Base-by-base conservation (phyloP, 2,797 vertebrate species). In the Nyctalus aviator region DNA sequence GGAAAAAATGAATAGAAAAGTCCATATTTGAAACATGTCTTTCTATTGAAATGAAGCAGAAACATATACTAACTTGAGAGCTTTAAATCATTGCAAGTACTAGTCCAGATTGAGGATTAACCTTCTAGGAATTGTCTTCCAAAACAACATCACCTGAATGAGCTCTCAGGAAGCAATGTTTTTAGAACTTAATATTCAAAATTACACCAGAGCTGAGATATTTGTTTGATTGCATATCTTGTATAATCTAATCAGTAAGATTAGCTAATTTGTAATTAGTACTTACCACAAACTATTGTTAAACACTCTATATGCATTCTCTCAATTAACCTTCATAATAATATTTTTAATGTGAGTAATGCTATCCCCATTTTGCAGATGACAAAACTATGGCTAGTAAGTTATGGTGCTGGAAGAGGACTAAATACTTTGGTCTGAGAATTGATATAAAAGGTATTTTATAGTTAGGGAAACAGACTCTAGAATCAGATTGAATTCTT, bases 121-220 rank as follows among this genome's bases (percentile, higher is more conserved):
- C 10, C 2, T 89, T 85, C 10, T 13, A 90, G 27, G 57, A 68
- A 85, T 5, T 12, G 1, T 55, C 18, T 88, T 41, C 2, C 8
- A 68, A 84, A 68, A 69, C 57, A 48, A 64, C 66, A 73, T 30
- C 10, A 71, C 17, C 20, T 53, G 14, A 25, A 64, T 75, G 44
- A 5, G 13, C 88, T 91, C 9, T 64, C 27, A 62, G 9, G 3
- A 88, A 79, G 35, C 79, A 64, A 83, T 27, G 32, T 44, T 81
- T 84, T 95, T 14, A 81, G 72, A 88, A 84, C 23, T 73, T 78
- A 88, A 66, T 57, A 84, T 55, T 81, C 17, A 17, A 84, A 46
- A 87, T 66, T 68, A 88, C 71, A 35, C 69, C 6, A 23, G 3
- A 64, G 21, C 35, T 32, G 35, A 37, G 18, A 84, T 82, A 87